Percentiles rank a stretch among this genome's conserved stretches.
phyloP scores from a whole-genome alignment of 2,797 vertebrate species.

The Molothrus ater region DNA sequence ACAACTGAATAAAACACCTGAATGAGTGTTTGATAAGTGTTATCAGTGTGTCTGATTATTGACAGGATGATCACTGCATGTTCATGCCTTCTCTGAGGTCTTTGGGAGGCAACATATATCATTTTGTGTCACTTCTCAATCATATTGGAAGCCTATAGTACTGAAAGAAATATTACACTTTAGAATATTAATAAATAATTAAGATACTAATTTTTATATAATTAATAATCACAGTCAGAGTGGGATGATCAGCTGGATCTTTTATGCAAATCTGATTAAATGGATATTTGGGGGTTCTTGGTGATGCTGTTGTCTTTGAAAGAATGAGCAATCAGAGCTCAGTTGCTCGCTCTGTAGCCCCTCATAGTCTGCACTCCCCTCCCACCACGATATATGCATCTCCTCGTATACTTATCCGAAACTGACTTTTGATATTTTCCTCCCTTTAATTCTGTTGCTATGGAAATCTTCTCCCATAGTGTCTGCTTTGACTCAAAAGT shows the following conservation, averaged over 20 bases:
- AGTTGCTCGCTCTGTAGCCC: background rate
- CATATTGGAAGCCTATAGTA: background rate
- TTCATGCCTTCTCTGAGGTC: background rate
- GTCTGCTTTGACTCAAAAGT: constrained; percentile 11
- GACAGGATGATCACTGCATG: background rate
- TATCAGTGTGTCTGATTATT: background rate
- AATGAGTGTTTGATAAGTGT: background rate
- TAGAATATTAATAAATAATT: background rate
- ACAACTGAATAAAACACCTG: background rate
- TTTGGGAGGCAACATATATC: background rate
- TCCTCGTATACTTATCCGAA: background rate
- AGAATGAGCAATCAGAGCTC: background rate
- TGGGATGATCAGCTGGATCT: background rate
- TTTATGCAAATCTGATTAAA: constrained; percentile 21
- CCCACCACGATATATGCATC: background rate
- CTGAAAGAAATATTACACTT: background rate
- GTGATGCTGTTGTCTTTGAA: background rate
- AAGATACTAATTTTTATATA: background rate
- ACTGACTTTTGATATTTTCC: constrained; percentile 12
- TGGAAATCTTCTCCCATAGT: constrained; percentile 53
- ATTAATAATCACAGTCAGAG: background rate
- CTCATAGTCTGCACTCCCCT: background rate
- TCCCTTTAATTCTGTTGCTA: constrained; percentile 62
- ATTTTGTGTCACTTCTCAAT: background rate
- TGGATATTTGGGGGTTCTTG: background rate